Conservation (phyloP, 2,797 vertebrate genomes). For the Fundulus diaphanus region DNA sequence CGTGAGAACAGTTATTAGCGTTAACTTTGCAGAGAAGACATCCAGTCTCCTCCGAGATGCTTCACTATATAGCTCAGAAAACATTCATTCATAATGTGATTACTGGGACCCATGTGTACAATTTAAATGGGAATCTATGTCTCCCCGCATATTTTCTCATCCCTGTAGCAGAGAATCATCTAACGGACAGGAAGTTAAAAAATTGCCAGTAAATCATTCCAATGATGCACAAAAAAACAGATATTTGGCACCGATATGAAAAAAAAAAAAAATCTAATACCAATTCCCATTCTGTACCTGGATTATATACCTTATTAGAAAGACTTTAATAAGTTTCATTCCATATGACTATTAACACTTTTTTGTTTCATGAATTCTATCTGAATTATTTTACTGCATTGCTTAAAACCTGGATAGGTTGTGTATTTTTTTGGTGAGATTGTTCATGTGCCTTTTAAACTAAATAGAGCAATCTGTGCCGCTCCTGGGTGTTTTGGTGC, state of each 20-base stretch:
- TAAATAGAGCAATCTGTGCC: not conserved
- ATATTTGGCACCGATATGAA: constrained; percentile 40
- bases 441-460: not conserved
- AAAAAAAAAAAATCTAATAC: constrained; percentile 50
- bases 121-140: constrained; percentile 72
- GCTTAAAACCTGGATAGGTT: not conserved
- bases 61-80: constrained; percentile 47
- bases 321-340: constrained; percentile 37
- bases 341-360: not conserved
- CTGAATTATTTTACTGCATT: not conserved
- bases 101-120: constrained; percentile 66
- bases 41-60: constrained; percentile 32
- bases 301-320: constrained; percentile 39
- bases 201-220: constrained; percentile 37
- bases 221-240: constrained; percentile 16
- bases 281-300: constrained; percentile 40
- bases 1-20: constrained; percentile 36
- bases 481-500: not conserved
- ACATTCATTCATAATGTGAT: constrained; percentile 58
- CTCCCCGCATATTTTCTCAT: constrained; percentile 46
- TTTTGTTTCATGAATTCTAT: not conserved
- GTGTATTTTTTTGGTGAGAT: not conserved
- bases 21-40: constrained; percentile 52
- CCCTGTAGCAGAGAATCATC: constrained; percentile 42
- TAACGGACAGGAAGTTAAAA: constrained; percentile 28